Percentiles rank a stretch among this genome's conserved stretches.
phyloP scores from a whole-genome alignment of 2,797 vertebrate genomes.

The Neoniphon sammara region DNA sequence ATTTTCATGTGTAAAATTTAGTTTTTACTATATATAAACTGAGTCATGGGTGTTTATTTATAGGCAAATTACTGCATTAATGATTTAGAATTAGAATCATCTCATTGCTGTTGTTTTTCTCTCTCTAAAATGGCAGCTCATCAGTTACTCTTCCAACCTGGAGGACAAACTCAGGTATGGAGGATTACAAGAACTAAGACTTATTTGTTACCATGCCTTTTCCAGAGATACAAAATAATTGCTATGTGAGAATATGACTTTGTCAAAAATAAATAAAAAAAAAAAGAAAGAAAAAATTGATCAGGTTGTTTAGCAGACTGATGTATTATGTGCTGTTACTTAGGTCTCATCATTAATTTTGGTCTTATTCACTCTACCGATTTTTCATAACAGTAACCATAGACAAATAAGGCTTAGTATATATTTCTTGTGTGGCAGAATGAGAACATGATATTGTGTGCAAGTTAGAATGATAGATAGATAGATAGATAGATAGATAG shows the following conservation, averaged over 20 bases:
- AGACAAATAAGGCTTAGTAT: not conserved
- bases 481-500: not conserved
- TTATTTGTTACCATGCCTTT: not conserved
- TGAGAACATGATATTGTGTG: too few species aligned
- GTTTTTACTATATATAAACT: not conserved
- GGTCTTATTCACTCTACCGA: conserved; percentile 26
- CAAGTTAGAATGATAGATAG: not conserved
- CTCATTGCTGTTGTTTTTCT: not conserved
- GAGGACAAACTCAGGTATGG: conserved; percentile 76
- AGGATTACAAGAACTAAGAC: not conserved
- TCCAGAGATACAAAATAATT: not conserved
- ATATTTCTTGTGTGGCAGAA: conserved; percentile 3
- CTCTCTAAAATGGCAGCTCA: conserved; percentile 57
- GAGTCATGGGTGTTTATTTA: not conserved
- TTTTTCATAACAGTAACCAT: conserved; percentile 45
- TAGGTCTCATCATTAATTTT: conserved; percentile 19
- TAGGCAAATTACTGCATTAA: not conserved
- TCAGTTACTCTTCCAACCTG: conserved; percentile 73
- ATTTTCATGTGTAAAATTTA: not conserved
- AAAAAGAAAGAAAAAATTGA: too few species aligned
- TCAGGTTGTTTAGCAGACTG: conserved; percentile 6
- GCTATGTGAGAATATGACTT: not conserved
- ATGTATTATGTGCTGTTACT: conserved; percentile 25
- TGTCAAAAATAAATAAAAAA: not conserved
- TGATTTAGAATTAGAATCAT: not conserved